Conservation (phyloP, 2,888 invertebrate species). For the Eristalinus sepulchralis region DNA sequence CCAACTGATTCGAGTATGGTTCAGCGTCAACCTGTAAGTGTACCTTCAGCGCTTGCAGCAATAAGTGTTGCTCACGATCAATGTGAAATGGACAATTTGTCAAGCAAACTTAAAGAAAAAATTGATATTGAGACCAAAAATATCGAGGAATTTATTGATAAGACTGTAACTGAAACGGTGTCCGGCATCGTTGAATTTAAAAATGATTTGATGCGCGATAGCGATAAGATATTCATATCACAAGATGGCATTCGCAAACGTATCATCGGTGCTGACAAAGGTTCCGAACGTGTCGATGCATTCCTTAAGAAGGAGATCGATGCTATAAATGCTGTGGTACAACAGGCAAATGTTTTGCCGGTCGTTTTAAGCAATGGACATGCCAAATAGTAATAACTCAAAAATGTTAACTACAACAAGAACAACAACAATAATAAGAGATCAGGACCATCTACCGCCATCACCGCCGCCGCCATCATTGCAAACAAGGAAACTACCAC, state of each 20-base stretch:
- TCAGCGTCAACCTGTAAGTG: conserved; percentile 34
- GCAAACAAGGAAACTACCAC: conserved; percentile 10
- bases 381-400: conserved; percentile 78
- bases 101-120: conserved; percentile 79
- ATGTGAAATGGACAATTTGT: conserved; percentile 80
- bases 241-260: conserved; percentile 78
- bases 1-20: conserved; percentile 17
- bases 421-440: conserved; percentile 16
- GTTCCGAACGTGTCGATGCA: conserved; percentile 73
- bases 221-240: conserved; percentile 73
- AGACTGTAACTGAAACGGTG: conserved; percentile 80
- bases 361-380: conserved; percentile 81
- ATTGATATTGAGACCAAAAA: conserved; percentile 80
- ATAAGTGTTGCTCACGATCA: conserved; percentile 79
- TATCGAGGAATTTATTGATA: conserved; percentile 81
- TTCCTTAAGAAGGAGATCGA: conserved; percentile 81
- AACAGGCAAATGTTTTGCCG: conserved; percentile 80
- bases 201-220: conserved; percentile 80
- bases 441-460: conserved; percentile 52
- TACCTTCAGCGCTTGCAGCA: conserved; percentile 77
- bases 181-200: conserved; percentile 81
- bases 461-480: conserved; percentile 47
- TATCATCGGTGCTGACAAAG: conserved; percentile 72
- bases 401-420: conserved; percentile 48
- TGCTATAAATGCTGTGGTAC: conserved; percentile 80